Evolutionary conservation across 2,113 vertebrate genomes (phyloP), one percentile per base, ranked within the genome.

Genomic region (Tragelaphus buxtoni): DNA sequence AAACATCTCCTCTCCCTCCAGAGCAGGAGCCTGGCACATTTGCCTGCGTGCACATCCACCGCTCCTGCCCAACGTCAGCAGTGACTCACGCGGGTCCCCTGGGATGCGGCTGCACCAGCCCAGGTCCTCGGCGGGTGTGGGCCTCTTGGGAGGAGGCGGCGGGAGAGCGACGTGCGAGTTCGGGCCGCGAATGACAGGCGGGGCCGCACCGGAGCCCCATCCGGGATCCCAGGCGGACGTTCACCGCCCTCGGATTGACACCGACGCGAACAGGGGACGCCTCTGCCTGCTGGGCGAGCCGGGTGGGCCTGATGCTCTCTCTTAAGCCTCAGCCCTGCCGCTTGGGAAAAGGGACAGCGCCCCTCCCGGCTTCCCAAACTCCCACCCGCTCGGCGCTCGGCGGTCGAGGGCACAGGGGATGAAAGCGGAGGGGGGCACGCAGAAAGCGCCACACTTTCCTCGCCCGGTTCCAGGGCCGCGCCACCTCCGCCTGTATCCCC

Each of bases 311-410:
- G 18, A 72, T 3, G n/a, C 42, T 79, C 42, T 42, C 74, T n/a
- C 77, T 69, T 39, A 14, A 32, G 63, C 80, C 84, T 96, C 96
- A 69, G 90, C 92, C 88, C 96, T 81, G 76, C 76, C 65, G 28
- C 20, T 22, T 9, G 80, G 16, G 18, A 81, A 72, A 88, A 45
- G 30, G 55, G 12, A 32, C 74, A 8, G 77, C 17, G 32, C 56
- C 26, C 8, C 69, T 30, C 77, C 39, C 32, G 39, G 28, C 49
- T 26, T 58, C 45, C 53, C 12, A 60, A 3, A 14, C 17, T 13
- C 49, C 22, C 51, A 60, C 8, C 5, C 45, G 7, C 12, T 22
- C 35, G 4, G 82, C 26, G 47, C 39, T 28, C 0, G 16, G 85
- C 94, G 5, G 1, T 26, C 8, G 26, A 49, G 58, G 45, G 55